phyloP scores from a whole-genome alignment of 2,797 vertebrate genomes.

The Dendrocincla fuliginosa region DNA sequence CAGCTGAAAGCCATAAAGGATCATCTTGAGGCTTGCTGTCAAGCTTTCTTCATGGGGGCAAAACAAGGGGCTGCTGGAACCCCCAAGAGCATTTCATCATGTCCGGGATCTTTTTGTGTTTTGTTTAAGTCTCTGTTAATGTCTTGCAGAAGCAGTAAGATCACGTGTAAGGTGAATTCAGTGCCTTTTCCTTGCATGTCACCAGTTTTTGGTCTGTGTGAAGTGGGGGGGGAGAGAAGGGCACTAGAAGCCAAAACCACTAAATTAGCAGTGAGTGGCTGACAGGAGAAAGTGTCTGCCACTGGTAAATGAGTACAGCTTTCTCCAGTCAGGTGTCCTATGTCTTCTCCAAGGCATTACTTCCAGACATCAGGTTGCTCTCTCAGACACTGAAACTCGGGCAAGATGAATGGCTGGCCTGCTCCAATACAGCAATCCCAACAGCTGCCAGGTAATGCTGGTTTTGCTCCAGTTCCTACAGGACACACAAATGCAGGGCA shows the following conservation, averaged over 20 bases:
- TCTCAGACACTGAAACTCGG: background rate
- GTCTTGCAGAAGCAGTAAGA: background rate
- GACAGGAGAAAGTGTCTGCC: background rate
- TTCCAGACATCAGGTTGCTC: background rate
- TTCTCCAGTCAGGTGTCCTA: background rate
- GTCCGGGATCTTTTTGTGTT: background rate
- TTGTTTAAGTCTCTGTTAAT: background rate
- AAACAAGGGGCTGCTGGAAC: background rate
- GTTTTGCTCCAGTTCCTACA: background rate
- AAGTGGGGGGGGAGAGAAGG: background rate
- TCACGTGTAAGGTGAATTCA: background rate
- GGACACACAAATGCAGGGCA: background rate
- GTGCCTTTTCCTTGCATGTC: background rate
- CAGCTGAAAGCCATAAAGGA: background rate
- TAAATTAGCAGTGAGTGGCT: background rate
- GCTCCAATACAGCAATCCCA: background rate
- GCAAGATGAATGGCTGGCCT: background rate
- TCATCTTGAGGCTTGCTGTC: background rate
- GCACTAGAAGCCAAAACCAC: background rate
- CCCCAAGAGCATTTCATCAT: fast-evolving
- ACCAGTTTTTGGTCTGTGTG: background rate
- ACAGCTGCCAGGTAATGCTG: background rate
- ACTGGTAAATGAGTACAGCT: background rate
- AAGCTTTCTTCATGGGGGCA: background rate
- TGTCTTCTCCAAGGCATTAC: background rate